phyloP scores from a whole-genome alignment of 2,113 vertebrate species.

The Tachycineta bicolor region DNA sequence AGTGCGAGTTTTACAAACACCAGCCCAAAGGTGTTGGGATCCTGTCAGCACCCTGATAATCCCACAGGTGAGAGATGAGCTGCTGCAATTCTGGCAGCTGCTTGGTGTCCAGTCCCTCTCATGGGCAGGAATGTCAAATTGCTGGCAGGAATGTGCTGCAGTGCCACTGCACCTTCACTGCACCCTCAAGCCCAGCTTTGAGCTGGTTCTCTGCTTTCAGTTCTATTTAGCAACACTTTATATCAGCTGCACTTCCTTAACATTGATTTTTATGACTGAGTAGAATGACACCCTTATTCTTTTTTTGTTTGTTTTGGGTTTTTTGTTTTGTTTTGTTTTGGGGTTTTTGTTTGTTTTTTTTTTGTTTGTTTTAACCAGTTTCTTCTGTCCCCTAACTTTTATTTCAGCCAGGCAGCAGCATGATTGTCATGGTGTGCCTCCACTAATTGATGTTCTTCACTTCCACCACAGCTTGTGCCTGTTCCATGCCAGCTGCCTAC shows the following conservation, averaged over 20 bases:
- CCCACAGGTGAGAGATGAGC: neutral
- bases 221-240: neutral
- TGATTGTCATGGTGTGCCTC: neutral
- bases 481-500: neutral
- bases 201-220: neutral
- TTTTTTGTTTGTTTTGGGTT: neutral
- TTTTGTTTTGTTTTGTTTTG: too few species aligned
- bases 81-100: neutral
- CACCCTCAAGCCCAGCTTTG: neutral
- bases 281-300: neutral
- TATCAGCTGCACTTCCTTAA: neutral
- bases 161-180: neutral
- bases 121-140: neutral
- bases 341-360: too few species aligned
- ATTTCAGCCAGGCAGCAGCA: neutral
- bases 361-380: neutral
- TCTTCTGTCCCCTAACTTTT: neutral
- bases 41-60: rapidly evolving
- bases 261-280: neutral
- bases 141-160: neutral
- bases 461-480: neutral
- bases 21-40: neutral
- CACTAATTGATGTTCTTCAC: neutral
- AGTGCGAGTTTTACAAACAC: neutral
- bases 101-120: neutral